phyloP scores from a whole-genome alignment of 2,797 vertebrate genomes.

The Ptychobarbus kaznakovi region DNA sequence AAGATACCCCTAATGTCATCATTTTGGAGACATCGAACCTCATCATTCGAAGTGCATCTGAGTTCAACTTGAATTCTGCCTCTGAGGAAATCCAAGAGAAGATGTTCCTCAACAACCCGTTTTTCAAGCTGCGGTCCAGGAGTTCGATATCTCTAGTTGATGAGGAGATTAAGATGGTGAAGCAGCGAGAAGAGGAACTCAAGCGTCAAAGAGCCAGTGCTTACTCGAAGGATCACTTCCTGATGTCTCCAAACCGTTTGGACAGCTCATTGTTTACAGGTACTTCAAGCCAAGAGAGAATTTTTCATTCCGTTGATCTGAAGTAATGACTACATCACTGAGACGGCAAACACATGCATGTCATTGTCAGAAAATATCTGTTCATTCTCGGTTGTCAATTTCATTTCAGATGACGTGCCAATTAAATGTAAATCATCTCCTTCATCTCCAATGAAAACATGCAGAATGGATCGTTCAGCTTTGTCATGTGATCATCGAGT shows the following conservation, averaged over 20 bases:
- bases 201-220: constrained; percentile 76
- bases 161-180: constrained; percentile 81
- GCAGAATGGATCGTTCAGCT: constrained; percentile 80
- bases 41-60: constrained; percentile 81
- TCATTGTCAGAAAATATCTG: not conserved
- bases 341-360: not conserved
- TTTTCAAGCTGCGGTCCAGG: constrained; percentile 83
- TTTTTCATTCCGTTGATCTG: not conserved
- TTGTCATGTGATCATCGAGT: constrained; percentile 82
- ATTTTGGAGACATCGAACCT: constrained; percentile 81
- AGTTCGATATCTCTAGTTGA: constrained; percentile 81
- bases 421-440: constrained; percentile 83
- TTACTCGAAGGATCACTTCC: constrained; percentile 72
- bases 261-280: constrained; percentile 77
- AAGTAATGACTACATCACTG: not conserved
- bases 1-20: constrained; percentile 76
- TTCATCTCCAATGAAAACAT: constrained; percentile 83
- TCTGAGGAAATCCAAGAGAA: constrained; percentile 76
- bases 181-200: constrained; percentile 81
- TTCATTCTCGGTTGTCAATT: not conserved
- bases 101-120: constrained; percentile 81
- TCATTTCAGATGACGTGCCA: constrained; percentile 70
- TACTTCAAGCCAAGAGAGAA: constrained; percentile 51
- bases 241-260: constrained; percentile 70
- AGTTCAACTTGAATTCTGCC: constrained; percentile 77